Evolutionary conservation across 2,113 vertebrate species (phyloP).

Genomic region (Colius striatus): DNA sequence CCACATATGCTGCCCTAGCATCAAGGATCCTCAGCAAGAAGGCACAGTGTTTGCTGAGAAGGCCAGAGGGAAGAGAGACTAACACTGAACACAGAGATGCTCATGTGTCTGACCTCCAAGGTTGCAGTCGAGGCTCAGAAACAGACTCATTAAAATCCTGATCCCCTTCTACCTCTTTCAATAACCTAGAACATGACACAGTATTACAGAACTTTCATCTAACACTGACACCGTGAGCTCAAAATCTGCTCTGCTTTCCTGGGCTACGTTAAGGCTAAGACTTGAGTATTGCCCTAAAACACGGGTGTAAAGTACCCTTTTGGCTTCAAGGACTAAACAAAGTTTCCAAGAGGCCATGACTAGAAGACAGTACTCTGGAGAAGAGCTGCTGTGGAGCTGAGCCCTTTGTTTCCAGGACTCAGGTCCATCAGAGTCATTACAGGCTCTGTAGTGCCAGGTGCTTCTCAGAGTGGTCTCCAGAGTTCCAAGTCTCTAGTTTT

Average conservation of each 20-base stretch:
- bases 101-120: neutral
- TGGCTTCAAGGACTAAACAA: neutral
- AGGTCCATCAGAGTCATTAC: neutral
- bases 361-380: neutral
- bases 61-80: neutral
- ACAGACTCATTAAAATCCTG: neutral
- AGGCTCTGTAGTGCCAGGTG: neutral
- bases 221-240: rapidly evolving
- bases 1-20: neutral
- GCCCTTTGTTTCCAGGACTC: neutral
- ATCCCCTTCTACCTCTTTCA: neutral
- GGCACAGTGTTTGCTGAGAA: neutral
- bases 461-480: neutral
- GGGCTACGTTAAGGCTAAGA: neutral
- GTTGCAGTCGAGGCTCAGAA: neutral
- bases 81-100: neutral
- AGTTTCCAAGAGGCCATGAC: neutral
- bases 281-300: neutral
- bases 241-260: neutral
- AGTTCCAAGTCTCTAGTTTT: neutral
- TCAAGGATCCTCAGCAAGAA: neutral
- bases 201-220: rapidly evolving
- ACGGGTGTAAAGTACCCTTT: neutral
- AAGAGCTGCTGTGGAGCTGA: neutral
- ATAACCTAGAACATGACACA: neutral